Evolutionary conservation across 2,888 invertebrate species (phyloP).

Genomic region (Deilephila elpenor): DNA sequence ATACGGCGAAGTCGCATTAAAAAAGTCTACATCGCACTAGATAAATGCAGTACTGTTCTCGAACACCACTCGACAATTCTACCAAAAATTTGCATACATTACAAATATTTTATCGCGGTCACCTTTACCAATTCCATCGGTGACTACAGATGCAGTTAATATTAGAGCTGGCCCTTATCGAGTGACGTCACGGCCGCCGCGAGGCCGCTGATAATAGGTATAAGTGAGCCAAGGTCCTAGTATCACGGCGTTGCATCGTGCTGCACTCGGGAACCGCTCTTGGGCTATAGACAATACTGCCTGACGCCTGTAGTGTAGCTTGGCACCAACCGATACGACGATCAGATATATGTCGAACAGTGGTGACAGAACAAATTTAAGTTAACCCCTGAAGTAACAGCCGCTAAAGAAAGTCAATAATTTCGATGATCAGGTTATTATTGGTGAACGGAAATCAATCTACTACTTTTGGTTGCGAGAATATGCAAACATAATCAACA

Average conservation of each 20-base stretch:
- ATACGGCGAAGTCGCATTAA: no score
- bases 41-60: no score
- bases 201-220: conserved; percentile 28
- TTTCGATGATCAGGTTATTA: no score
- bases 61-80: no score
- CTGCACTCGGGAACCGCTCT: conserved; percentile 42
- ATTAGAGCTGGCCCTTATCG: conserved; percentile 29
- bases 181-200: conserved; percentile 18
- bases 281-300: conserved; percentile 27
- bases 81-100: not conserved
- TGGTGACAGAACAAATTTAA: no score
- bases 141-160: not conserved
- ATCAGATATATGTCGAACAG: not conserved
- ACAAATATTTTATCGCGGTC: not conserved
- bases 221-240: conserved; percentile 47
- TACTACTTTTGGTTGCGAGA: no score
- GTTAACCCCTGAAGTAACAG: no score
- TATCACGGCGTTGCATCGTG: conserved; percentile 39
- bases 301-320: no score
- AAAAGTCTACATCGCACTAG: no score
- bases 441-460: no score
- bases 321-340: not conserved
- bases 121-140: not conserved
- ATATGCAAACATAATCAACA: no score
- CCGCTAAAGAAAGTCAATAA: no score